Evolutionary conservation across 2,888 invertebrate genomes (phyloP), one percentile per base, ranked within the genome.

Genomic region (Polymixis flavicincta): DNA sequence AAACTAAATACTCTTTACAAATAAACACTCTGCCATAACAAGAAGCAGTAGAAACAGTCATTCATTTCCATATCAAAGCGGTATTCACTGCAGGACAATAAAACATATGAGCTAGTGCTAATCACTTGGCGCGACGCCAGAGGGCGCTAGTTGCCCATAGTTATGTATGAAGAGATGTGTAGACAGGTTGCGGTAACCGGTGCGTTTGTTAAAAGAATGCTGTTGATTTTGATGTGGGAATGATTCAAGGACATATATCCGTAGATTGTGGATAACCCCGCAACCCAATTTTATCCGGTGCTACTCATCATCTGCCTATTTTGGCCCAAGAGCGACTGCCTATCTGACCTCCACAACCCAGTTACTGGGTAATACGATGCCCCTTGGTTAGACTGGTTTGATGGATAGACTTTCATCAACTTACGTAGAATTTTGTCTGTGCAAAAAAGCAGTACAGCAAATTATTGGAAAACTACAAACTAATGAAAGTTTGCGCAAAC

Each of bases 61-160:
- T 67, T 71, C 19, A 55, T 72, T 82, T 13, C 32, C 52, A 83
- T 78, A 77, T 85, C 83, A 85, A 85, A 85, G 85, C 54, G 19
- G 50, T 71, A 64, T 82, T 48, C 60, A 57, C 55, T 74, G 37
- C 63, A 64, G 61, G 71, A 74, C 83, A 85, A 72, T 85, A 74
- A 82, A 85, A 74, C 69, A 65, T 83, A 71, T 82, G 83, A 57
- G 69, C 70, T 77, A 68, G 72, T 82, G 61, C 55, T 78, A 78
- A 82, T 78, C 57, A 52, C 60, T 71, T 85, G 85, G 88, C 89
- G 50, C 13, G 14, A 22, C 55, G 89, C 88, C 88, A 89, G 78
- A 72, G 60, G 79, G 85, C 72, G 68, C 61, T 54, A 37, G 60
- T 55, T 55, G 37, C n/a, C 55, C 52, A 52, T 57, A 32, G 54